phyloP scores from a whole-genome alignment of 1,140 invertebrate genomes.

The Spodoptera frugiperda region DNA sequence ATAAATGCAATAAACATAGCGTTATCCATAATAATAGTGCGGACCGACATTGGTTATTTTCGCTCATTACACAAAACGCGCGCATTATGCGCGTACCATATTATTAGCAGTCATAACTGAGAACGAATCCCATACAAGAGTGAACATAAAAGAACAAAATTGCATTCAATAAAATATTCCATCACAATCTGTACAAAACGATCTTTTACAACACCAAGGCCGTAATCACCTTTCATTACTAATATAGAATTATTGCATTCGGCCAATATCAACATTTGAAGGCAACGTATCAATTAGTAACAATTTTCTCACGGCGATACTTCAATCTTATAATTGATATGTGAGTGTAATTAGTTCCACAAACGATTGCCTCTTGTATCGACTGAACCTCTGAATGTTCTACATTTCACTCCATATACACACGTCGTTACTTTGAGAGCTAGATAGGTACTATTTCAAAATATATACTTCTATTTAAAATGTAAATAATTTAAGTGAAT shows the following conservation, averaged over 20 bases:
- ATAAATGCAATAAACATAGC: conserved; percentile 42
- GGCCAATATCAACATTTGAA: conserved; percentile 59
- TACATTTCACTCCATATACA: conserved; percentile 20
- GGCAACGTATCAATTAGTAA: conserved; percentile 60
- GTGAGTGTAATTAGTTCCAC: conserved; percentile 55
- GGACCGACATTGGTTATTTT: conserved; percentile 48
- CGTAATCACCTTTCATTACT: conserved; percentile 57
- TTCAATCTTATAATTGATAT: conserved; percentile 60
- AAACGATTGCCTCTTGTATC: conserved; percentile 40
- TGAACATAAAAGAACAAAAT: conserved; percentile 49
- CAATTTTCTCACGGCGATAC: conserved; percentile 53
- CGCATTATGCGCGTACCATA: conserved; percentile 51
- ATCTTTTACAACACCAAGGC: conserved; percentile 59
- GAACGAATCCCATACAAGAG: conserved; percentile 44
- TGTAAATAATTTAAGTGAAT: conserved; percentile 47
- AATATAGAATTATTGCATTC: conserved; percentile 62
- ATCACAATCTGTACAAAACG: conserved; percentile 52
- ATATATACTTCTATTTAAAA: conserved; percentile 42
- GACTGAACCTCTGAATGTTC: neutral
- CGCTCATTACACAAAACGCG: conserved; percentile 53
- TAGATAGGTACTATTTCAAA: conserved; percentile 41
- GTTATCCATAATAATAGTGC: conserved; percentile 14
- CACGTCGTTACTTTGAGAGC: conserved; percentile 13
- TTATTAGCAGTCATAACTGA: conserved; percentile 64
- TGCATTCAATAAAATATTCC: conserved; percentile 50